These are phyloP conservation scores for Hydrophis major DNA, from an alignment of 2,797 vertebrate genomes.

Conservation along the genomic window DNA sequence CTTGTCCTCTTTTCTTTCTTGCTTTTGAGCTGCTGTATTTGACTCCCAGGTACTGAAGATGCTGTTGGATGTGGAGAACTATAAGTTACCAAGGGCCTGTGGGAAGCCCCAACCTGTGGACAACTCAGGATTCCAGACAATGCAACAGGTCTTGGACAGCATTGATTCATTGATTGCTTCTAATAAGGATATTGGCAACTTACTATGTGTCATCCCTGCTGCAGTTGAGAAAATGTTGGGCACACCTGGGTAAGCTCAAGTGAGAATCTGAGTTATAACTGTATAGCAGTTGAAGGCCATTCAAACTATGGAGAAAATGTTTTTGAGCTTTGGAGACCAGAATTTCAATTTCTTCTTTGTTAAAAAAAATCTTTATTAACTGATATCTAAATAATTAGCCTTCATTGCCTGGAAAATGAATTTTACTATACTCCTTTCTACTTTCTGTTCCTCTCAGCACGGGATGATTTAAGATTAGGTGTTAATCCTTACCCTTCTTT, in stretches of 20 bases:
- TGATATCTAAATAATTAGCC: not conserved
- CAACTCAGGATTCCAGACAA: conserved; percentile 80
- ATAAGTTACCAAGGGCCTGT: conserved; percentile 68
- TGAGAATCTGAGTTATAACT: not conserved
- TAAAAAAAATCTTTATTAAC: not conserved
- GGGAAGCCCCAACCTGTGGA: conserved; percentile 69
- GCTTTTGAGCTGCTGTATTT: not conserved
- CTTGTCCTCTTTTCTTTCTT: not conserved
- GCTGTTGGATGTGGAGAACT: conserved; percentile 82
- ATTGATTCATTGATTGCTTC: conserved; percentile 80
- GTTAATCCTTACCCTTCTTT: not conserved
- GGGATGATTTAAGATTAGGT: not conserved
- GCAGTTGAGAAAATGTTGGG: conserved; percentile 83
- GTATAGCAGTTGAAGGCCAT: not conserved
- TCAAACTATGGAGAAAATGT: not conserved
- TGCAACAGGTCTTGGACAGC: conserved; percentile 89
- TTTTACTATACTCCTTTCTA: not conserved
- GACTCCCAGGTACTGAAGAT: conserved; percentile 83
- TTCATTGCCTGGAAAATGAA: not conserved
- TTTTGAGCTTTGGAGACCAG: not conserved
- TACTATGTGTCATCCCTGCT: conserved; percentile 80
- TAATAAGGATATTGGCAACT: conserved; percentile 74
- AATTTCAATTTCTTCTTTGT: not conserved
- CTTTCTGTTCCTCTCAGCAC: too few relatives aligned
- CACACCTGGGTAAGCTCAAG: conserved; percentile 77